Percentiles rank a stretch among this genome's conserved stretches.
Evolutionary conservation across 2,888 invertebrate species (phyloP).

Genomic region (Brachyopa scutellaris): DNA sequence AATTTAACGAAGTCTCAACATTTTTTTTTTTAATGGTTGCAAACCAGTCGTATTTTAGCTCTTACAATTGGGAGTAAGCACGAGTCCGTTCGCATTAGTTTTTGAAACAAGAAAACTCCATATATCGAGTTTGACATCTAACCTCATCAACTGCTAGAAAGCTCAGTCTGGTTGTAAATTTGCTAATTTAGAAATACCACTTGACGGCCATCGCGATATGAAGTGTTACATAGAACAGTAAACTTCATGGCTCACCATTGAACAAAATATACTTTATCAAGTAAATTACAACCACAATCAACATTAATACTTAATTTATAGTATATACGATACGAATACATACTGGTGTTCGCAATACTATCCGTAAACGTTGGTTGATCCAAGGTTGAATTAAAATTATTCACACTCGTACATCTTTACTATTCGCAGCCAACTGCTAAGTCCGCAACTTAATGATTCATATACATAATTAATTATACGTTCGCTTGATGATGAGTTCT

Average conservation of each 20-base stretch:
- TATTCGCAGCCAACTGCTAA: not conserved
- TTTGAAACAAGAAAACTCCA: too few relatives aligned
- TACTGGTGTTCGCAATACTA: constrained; percentile 5
- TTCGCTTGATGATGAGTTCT: too few relatives aligned
- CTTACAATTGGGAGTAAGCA: too few relatives aligned
- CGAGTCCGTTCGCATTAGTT: too few relatives aligned
- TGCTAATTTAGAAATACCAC: not conserved
- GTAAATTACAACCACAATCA: constrained; percentile 20
- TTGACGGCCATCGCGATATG: not conserved
- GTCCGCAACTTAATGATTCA: not conserved
- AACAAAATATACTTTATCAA: not conserved
- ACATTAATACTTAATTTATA: too few relatives aligned
- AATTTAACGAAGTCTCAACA: too few relatives aligned
- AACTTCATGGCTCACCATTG: not conserved
- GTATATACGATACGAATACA: too few relatives aligned
- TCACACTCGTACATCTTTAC: constrained; percentile 4
- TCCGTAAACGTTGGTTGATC: constrained; percentile 4
- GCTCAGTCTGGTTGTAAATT: not conserved
- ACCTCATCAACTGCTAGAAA: too few relatives aligned
- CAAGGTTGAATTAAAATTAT: constrained; percentile 9
- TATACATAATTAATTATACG: too few relatives aligned
- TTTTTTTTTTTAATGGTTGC: too few relatives aligned
- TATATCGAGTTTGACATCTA: too few relatives aligned
- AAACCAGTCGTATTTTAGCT: too few relatives aligned
- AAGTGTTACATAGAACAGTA: constrained; percentile 3